These are phyloP conservation scores for Habropoda laboriosa DNA, from an alignment of 1,140 invertebrate species.

Conservation along the genomic window DNA sequence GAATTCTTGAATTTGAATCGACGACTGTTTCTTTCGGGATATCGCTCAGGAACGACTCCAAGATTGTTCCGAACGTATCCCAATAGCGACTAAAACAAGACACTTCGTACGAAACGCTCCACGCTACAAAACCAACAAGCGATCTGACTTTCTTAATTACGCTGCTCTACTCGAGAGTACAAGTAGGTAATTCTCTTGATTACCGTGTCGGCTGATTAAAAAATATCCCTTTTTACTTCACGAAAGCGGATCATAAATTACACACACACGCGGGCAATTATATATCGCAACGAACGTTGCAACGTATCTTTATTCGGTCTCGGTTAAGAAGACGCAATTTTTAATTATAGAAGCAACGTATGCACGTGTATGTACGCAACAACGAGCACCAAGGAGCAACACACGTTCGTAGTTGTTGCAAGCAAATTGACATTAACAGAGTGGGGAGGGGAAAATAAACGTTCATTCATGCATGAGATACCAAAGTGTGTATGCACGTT, in stretches of 20 bases:
- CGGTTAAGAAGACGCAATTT: constrained; percentile 28
- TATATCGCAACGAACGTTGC: constrained; percentile 18
- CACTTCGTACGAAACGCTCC: neutral
- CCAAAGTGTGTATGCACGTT: neutral
- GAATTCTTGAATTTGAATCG: too few relatives aligned
- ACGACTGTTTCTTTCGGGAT: too few relatives aligned
- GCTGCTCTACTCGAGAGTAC: constrained; percentile 1
- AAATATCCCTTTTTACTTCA: constrained; percentile 12
- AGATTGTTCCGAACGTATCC: constrained; percentile 11
- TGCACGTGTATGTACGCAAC: too few relatives aligned
- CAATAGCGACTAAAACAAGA: constrained; percentile 7
- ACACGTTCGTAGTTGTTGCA: neutral
- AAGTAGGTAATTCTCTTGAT: constrained; percentile 20
- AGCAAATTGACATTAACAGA: neutral
- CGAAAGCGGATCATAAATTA: constrained; percentile 11
- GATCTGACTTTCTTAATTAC: constrained; percentile 26
- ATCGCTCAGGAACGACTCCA: neutral
- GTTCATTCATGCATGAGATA: neutral
- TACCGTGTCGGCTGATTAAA: constrained; percentile 17
- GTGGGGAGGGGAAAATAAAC: neutral
- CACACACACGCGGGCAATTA: constrained; percentile 18
- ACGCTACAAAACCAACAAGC: neutral
- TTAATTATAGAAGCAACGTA: constrained; percentile 26
- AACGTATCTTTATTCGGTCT: constrained; percentile 3
- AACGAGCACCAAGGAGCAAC: constrained; percentile 6